Evolutionary conservation across 2,113 vertebrate species (phyloP).

Genomic region (Ifrita kowaldi): DNA sequence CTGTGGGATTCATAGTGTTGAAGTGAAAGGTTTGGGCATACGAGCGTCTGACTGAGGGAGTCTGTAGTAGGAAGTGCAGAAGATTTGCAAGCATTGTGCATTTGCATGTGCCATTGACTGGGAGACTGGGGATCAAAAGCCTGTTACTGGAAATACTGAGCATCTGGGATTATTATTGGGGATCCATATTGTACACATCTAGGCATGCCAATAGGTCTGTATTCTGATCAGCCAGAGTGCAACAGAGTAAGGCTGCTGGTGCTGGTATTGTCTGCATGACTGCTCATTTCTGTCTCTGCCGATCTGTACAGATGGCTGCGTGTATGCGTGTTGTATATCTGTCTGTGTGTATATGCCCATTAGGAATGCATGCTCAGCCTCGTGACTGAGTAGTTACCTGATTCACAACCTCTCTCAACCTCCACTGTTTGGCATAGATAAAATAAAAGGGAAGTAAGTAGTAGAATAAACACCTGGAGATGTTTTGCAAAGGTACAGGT

Average conservation of each 20-base stretch:
- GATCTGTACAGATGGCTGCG: accelerated
- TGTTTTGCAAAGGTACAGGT: not conserved
- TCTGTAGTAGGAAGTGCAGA: not conserved
- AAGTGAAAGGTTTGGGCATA: not conserved
- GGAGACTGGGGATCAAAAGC: not conserved
- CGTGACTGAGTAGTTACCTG: not conserved
- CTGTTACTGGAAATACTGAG: not conserved
- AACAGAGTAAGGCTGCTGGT: not conserved
- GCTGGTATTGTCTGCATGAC: not conserved
- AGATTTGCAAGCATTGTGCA: not conserved
- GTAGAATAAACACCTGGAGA: not conserved
- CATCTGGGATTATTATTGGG: too few relatives aligned
- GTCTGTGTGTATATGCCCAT: accelerated
- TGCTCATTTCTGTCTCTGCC: not conserved
- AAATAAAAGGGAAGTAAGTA: not conserved
- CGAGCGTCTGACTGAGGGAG: not conserved
- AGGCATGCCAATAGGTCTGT: not conserved
- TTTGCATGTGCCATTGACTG: not conserved
- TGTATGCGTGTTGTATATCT: accelerated
- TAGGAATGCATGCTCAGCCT: not conserved
- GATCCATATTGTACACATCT: not conserved
- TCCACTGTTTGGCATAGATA: not conserved
- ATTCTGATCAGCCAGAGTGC: not conserved
- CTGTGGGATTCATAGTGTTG: not conserved
- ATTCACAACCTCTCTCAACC: not conserved